Evolutionary conservation across 2,888 invertebrate genomes (phyloP), one percentile per base, ranked within the genome.

Genomic region (Ornithoptera alexandrae): DNA sequence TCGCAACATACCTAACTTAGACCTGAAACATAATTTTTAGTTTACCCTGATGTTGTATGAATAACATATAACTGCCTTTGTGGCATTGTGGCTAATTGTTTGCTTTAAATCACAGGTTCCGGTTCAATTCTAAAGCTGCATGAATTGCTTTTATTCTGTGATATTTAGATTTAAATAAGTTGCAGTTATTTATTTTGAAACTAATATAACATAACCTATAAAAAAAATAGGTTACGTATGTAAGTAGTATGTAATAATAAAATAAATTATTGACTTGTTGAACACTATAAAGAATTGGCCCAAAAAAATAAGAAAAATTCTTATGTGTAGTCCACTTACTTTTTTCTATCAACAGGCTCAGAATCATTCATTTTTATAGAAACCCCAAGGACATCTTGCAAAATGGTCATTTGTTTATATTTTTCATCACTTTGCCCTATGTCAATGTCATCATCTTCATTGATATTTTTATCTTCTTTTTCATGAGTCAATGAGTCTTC

Each of bases 1-100:
- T 67, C 95, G 89, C 50, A 95, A 79, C 95, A 96, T 95, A 36
- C 90, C 91, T 62, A 88, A 60, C 79, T 87, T 90, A 22, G 84
- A 72, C 74, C 92, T 90, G 75, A 22, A 84, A 84, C 53, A 60
- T 15, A 59, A 59, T 57, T 3, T 58, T 58, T 22, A n/a, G 20
- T 10, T 22, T 39, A 8, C 42, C 8, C 42, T 8, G 12, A 42
- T 12, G 12, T 8, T 42, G 10, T 46, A 17, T 46, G 46, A 46
- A 46, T 46, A 46, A 17, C 17, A 46, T 46, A 8, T 12, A 10
- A 8, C 12, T 12, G 8, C 42, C 4, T 5, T 2, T 42, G 42
- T 42, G 42, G 42, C 42, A 42, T 8, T 12, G 12, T 42, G 42
- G 12, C 42, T 42, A 42, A 42, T 12, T 42, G 42, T 12, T 42